These are phyloP conservation scores for Sebastes matsubarae DNA, from an alignment of 2,797 vertebrate species.

Conservation along the genomic window DNA sequence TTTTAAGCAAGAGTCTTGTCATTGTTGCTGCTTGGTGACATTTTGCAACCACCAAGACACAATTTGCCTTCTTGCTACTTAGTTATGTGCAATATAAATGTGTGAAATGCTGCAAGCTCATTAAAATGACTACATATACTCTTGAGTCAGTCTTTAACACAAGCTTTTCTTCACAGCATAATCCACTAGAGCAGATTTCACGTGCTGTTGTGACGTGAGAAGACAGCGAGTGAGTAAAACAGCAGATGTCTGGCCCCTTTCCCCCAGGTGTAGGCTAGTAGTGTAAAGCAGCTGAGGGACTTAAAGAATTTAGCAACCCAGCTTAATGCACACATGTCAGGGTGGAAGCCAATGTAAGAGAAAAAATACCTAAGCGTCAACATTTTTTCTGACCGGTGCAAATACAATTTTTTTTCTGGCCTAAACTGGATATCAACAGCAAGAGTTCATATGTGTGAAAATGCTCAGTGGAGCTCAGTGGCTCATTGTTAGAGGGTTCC, in stretches of 20 bases:
- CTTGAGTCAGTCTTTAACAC: neutral
- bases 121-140: neutral
- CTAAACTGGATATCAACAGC: neutral
- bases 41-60: neutral
- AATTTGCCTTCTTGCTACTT: rapidly evolving
- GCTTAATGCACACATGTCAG: conserved; percentile 60
- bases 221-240: neutral
- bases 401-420: neutral
- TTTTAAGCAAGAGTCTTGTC: neutral
- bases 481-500: neutral
- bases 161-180: neutral
- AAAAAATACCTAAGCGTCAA: neutral
- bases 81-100: neutral
- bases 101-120: neutral
- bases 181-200: conserved; percentile 34
- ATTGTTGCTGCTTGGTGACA: neutral
- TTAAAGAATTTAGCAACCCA: conserved; percentile 44
- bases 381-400: neutral
- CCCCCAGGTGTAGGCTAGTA: conserved; percentile 25
- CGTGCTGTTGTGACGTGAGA: conserved; percentile 35
- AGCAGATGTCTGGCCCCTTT: conserved; percentile 60
- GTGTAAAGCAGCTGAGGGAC: conserved; percentile 37
- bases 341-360: neutral
- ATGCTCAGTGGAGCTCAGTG: too few species aligned
- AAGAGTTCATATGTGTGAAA: too few species aligned